phyloP scores from a whole-genome alignment of 2,113 vertebrate genomes.

The Andinoacara biseriatus region DNA sequence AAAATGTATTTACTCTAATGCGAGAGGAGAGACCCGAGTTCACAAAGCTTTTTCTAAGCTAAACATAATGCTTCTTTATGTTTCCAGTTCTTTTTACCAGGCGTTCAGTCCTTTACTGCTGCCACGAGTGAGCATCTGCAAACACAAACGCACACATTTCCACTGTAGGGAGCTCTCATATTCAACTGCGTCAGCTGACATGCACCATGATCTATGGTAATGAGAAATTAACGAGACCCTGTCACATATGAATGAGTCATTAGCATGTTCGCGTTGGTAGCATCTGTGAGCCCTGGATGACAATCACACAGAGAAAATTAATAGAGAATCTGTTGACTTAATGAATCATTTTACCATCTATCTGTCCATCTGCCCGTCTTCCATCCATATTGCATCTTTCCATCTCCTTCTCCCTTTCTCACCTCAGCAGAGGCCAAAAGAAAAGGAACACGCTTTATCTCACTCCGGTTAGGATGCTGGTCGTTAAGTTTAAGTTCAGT shows the following conservation, averaged over 20 bases:
- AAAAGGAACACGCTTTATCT: background rate
- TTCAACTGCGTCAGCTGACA: conserved; percentile 12
- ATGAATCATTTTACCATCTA: conserved; percentile 4
- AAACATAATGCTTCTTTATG: background rate
- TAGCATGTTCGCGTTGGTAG: conserved; percentile 34
- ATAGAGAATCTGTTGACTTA: conserved; percentile 21
- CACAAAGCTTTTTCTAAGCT: too few species aligned
- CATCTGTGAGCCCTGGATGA: conserved; percentile 31
- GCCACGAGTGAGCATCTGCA: background rate
- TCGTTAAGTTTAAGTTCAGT: background rate
- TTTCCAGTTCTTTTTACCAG: conserved; percentile 6
- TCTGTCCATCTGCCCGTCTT: background rate
- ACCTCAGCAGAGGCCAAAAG: background rate
- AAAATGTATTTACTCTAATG: background rate
- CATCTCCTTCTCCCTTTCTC: background rate
- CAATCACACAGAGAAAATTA: conserved; percentile 21
- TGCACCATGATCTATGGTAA: conserved; percentile 49
- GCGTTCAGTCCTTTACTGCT: background rate
- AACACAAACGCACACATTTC: conserved; percentile 5
- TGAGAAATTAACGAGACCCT: conserved; percentile 58
- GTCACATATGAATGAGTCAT: conserved; percentile 62
- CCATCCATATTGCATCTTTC: background rate
- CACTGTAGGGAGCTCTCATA: background rate
- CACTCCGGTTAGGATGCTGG: too few species aligned
- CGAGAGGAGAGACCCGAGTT: background rate